Base-by-base conservation (phyloP, 2,113 vertebrate genomes). In the Saccopteryx leptura region DNA sequence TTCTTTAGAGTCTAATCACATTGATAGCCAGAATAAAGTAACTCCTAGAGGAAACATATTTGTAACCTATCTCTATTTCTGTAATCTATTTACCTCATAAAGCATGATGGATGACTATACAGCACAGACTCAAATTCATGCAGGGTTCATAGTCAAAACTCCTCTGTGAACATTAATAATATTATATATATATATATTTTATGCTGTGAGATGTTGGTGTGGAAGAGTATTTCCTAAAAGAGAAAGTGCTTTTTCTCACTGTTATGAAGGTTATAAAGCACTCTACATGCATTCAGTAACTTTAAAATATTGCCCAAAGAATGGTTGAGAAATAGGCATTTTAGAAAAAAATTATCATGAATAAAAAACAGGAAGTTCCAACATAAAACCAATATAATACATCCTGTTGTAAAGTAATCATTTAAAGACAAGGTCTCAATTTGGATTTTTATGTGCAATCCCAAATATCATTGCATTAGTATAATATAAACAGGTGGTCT, bases 11-110 rank as follows among this genome's bases (percentile, higher is more conserved):
- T 83, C 75, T 93, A 69, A 81, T 46, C 74, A 74, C 93, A 96
- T 7, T 75, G 89, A 91, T 24, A 90, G 79, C 65, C 80, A 65
- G 71, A 79, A 79, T 65, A 61, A 96, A 97, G 93, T 61, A 83
- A 93, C 61, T 97, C 96, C 89, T 88, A 15, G 80, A 94, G 96
- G 96, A 92, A 95, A 63, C 93, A 96, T 60, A 83, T 75, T 76
- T 94, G 33, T 88, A 96, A 96, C 82, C 68, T 15, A 46, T 76
- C 92, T 97, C 91, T 78, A 92, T 96, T 97, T 95, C 94, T 82
- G 82, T 94, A 90, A 90, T 96, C 91, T 97, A 96, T 92, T 94
- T 97, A 96, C 86, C 91, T 95, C 96, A 94, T 96, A 97, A 96
- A 96, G 79, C 60, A n/a, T 97, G 94, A 96, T 33, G 90, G 80